Conservation (phyloP, 2,113 vertebrate genomes). For the Chinchilla lanigera region DNA sequence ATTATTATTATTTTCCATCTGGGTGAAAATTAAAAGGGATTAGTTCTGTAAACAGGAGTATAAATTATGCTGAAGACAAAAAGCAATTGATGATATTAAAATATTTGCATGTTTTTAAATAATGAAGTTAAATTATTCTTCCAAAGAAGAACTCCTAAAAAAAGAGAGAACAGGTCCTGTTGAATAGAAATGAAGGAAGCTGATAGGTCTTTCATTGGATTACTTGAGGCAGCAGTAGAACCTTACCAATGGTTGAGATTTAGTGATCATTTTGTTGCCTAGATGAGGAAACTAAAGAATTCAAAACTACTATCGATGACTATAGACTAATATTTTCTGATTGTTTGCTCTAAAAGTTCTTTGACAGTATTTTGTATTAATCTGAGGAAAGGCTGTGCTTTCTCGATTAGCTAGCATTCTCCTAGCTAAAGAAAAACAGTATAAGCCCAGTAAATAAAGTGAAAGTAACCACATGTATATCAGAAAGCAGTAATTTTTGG, state of each 20-base stretch:
- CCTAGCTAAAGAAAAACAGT: background rate
- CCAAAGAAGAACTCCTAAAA: background rate
- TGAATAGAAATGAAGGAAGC: background rate
- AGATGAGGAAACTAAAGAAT: background rate
- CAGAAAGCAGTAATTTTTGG: background rate
- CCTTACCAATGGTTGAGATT: background rate
- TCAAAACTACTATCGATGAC: background rate
- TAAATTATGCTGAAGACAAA: background rate
- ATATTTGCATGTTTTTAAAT: background rate
- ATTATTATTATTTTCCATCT: background rate
- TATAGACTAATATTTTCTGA: background rate
- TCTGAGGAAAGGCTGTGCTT: background rate
- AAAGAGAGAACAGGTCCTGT: no score
- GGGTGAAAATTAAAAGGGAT: conserved; percentile 19
- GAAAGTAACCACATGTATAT: background rate
- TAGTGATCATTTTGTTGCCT: background rate
- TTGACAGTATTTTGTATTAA: background rate
- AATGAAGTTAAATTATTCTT: background rate
- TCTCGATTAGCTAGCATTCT: background rate
- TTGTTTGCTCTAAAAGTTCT: background rate
- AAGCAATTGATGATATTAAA: background rate
- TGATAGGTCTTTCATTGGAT: background rate
- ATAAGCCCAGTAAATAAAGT: background rate
- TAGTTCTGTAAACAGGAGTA: background rate
- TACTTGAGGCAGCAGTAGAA: background rate